Base-by-base conservation (phyloP, 2,113 vertebrate species). In the Echinops telfairi region DNA sequence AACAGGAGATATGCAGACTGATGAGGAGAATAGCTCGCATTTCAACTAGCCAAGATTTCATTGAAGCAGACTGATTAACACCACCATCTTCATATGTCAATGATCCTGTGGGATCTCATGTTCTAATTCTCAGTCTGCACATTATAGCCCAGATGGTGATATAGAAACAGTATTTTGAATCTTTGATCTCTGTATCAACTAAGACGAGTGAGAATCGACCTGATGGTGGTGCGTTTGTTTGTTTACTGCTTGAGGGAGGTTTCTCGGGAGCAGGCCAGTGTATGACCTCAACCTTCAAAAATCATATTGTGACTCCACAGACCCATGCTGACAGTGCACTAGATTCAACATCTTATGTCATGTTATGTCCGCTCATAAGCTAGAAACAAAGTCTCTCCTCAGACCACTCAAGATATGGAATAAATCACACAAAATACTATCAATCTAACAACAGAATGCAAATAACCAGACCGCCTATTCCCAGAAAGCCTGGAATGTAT, bases 321-420 rank as follows among this genome's bases (percentile, higher is more conserved):
- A 6, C 29, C 25, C 20, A 27, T 33, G 89, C 93, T 95, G 91
- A 97, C 89, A 80, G 31, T 40, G 91, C 84, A 90, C n/a, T 33
- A 82, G 25, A 75, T 33, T 95, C 91, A 83, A 91, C 92, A 80
- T 89, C 92, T 93, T 43, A 33, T 83, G 57, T 92, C 71, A 77
- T 87, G 43, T 62, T 36, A 23, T n/a, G 25, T 91, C 82, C 85
- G 85, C 68, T 68, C 27, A 89, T 85, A 96, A 47, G 1, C 78
- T 86, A 73, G 95, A 91, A 96, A 96, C 79, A 93, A 88, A 90
- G 95, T 94, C 86, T 80, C 38, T 68, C 53, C 73, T 80, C 62
- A 80, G 82, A 62, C 78, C 79, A 83, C 79, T 94, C 23, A 40
- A 86, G 85, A 97, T 85, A 95, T 0, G 29, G 83, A 96, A 92